Base-by-base conservation (phyloP, 2,797 vertebrate genomes). In the Hafferia zeledoni region DNA sequence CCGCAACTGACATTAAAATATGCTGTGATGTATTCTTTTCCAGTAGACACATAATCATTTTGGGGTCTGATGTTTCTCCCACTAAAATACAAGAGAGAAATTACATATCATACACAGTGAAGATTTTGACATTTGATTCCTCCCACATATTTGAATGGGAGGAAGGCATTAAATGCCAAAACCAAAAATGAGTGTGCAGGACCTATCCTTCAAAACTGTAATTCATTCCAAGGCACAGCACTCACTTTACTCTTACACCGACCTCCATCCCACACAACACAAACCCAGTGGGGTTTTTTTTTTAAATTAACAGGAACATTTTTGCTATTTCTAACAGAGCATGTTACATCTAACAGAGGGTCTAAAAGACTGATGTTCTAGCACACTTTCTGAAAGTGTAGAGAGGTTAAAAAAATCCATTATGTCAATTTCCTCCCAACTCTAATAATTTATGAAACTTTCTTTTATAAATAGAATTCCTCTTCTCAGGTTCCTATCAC, bases 151-250 rank as follows among this genome's bases (percentile, higher is more conserved):
- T 95, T 92, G 87, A 96, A 95, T 1, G 28, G 89, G 87, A 95
- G 79, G 84, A 93, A 94, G 37, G 31, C 81, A 93, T 82, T 94
- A 94, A 92, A 95, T 93, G 94, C 92, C 92, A 96, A 95, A 96
- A 95, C 90, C 94, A 83, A 95, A 93, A 94, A 87, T 76, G 57
- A 96, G 69, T 47, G 41, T 53, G 87, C 78, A 85, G 75, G 49
- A 96, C 57, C 49, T 74, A 85, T 71, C 68, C 64, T 75, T 96
- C 78, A 89, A 90, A 95, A 80, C 57, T 53, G 24, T 25, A 90
- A 83, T 49, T 71, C 72, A 31, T 92, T 92, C 82, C 74, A 94
- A 95, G 82, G 77, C 93, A 95, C 59, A 3, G 44, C 37, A 88
- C 16, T 88, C 70, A 37, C 76, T 89, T 87, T 85, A 52, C 52